Evolutionary conservation across 2,797 vertebrate genomes (phyloP).

Genomic region (Silurus lanzhouensis): DNA sequence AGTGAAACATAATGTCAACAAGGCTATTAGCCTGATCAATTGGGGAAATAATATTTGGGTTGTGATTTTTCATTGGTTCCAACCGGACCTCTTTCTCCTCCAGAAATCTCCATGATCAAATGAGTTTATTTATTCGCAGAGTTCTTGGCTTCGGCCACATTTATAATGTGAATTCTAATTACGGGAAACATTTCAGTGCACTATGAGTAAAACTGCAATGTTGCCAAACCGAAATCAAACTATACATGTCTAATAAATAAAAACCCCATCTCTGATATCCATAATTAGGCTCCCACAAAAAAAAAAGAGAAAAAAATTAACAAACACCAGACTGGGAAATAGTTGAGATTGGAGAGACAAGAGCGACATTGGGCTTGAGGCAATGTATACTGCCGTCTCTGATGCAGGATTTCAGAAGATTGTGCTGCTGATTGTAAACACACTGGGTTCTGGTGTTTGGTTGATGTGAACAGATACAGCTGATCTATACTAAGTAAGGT

Average conservation of each 20-base stretch:
- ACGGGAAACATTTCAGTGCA: slow-evolving; percentile 45
- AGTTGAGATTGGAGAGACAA: slow-evolving; percentile 18
- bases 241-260: slow-evolving; percentile 32
- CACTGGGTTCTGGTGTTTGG: slow-evolving; percentile 57
- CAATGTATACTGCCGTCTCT: slow-evolving; percentile 45
- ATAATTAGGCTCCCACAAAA: not conserved
- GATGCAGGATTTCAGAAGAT: slow-evolving; percentile 27
- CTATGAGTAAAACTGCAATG: slow-evolving; percentile 20
- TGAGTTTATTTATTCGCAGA: slow-evolving; percentile 43
- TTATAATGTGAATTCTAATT: slow-evolving; percentile 45
- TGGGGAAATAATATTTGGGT: slow-evolving; percentile 42
- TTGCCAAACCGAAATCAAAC: slow-evolving; percentile 37
- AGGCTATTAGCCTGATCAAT: slow-evolving; percentile 40
- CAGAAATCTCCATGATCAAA: slow-evolving; percentile 41
- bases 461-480: slow-evolving; percentile 56
- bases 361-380: slow-evolving; percentile 1
- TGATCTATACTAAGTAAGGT: not conserved
- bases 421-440: slow-evolving; percentile 64
- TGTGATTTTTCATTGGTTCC: slow-evolving; percentile 30
- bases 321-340: slow-evolving; percentile 24
- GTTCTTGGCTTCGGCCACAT: slow-evolving; percentile 31
- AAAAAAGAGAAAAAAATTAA: not conserved
- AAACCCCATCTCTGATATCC: not conserved
- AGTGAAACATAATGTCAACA: slow-evolving; percentile 37
- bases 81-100: slow-evolving; percentile 33